Percentiles rank a stretch among this genome's conserved stretches.
Evolutionary conservation across 2,888 invertebrate genomes (phyloP).

Genomic region (Morinoia aosen): DNA sequence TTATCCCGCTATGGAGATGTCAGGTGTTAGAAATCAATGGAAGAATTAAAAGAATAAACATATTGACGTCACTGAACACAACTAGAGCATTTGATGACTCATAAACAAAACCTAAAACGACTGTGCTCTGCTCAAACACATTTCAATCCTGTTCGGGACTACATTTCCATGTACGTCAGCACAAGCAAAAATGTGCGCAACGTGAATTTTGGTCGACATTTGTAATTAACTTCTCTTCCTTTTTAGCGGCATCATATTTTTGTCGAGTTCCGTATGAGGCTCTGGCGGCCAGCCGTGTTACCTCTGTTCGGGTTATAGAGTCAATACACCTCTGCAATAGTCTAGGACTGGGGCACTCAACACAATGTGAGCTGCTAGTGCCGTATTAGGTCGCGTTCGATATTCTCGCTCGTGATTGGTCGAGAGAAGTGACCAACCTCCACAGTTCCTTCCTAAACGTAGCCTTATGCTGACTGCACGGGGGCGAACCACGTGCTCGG

Average conservation of each 20-base stretch:
- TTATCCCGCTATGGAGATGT: too few relatives aligned
- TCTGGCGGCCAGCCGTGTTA: neutral
- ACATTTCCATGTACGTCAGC: neutral
- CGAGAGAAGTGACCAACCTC: constrained; percentile 26
- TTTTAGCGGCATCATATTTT: neutral
- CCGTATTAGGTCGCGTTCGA: constrained; percentile 33
- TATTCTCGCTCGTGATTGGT: constrained; percentile 22
- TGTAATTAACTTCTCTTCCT: neutral
- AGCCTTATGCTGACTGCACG: neutral
- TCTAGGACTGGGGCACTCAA: neutral
- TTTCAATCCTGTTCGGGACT: neutral
- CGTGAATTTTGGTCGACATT: neutral
- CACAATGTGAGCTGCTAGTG: neutral
- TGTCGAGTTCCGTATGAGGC: neutral
- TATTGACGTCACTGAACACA: neutral
- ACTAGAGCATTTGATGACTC: neutral
- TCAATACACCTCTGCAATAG: constrained; percentile 5
- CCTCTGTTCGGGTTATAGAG: neutral
- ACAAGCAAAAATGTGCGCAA: neutral
- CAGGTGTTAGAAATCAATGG: too few relatives aligned
- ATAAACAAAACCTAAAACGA: neutral
- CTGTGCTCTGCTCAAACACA: neutral
- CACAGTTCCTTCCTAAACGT: constrained; percentile 1
- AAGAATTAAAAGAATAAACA: too few relatives aligned
- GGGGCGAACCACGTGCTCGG: neutral